Evolutionary conservation across 2,888 invertebrate species (phyloP), one percentile per base, ranked within the genome.

Genomic region (Nemotelus nigrinus): DNA sequence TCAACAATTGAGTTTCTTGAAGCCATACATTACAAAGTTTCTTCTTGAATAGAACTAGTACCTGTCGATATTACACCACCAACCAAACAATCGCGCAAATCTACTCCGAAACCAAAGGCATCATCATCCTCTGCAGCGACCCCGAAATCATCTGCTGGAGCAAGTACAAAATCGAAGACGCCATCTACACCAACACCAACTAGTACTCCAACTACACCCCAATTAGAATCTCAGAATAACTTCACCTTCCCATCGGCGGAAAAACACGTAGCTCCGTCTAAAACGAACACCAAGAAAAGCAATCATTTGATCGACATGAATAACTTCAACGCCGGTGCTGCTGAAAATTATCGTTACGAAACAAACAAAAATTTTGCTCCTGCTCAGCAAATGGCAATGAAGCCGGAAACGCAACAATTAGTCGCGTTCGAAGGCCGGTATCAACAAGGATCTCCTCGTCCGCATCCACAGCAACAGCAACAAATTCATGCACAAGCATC

Each of bases 41-140:
- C 53, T 8, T 7, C 67, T n/a, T 48, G 48, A 25, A 25, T 76
- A 83, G 85, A 85, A 81, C 81, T 86, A 83, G 82, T 83, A 79
- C 83, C 85, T 8, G 81, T 85, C 81, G 87, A 87, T 80, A 85
- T 86, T 83, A 85, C 86, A 3, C 86, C 86, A 55, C 86, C 86
- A 58, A 86, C 86, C 8, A 87, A 87, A 81, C 82, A 84, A 58
- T 82, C 84, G 79, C 86, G 86, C 81, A 87, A 86, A 82, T 83
- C 86, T 41, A 85, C 83, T 80, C 57, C 47, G 10, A 87, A 86
- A 82, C 83, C 85, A 82, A 77, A 79, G 77, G 77, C 81, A 79
- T 57, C 86, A 86, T 82, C 82, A 85, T 83, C 86, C 85, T 82
- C 82, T 85, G 76, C 85, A 85, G 84, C 84, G 82, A 65, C 86